Conservation (phyloP, 2,888 invertebrate species). For the Vanessa cardui region DNA sequence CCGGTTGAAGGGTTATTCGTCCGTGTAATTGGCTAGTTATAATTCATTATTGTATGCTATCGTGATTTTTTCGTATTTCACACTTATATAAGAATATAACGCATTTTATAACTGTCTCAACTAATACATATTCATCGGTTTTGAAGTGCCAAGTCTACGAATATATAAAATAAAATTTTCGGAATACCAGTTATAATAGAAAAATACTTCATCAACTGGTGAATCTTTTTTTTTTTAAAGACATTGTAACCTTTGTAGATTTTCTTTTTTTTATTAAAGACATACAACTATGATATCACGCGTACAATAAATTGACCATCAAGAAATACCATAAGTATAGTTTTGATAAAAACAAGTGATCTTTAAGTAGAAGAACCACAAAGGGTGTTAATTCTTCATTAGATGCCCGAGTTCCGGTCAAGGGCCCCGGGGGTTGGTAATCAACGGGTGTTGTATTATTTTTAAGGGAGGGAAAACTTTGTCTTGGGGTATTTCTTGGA, state of each 20-base stretch:
- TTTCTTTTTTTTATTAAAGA: too few species aligned
- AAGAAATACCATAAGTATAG: slow-evolving; percentile 1
- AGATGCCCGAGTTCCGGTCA: slow-evolving; percentile 70
- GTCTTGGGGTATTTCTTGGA: slow-evolving; percentile 19
- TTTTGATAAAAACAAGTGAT: not conserved
- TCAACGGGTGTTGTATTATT: slow-evolving; percentile 69
- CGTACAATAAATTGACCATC: not conserved
- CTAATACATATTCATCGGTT: too few species aligned
- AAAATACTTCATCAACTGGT: too few species aligned
- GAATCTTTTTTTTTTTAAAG: too few species aligned
- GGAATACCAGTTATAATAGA: too few species aligned
- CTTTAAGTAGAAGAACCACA: slow-evolving; percentile 51
- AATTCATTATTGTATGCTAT: slow-evolving; percentile 72
- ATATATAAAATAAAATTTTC: too few species aligned
- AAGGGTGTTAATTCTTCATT: slow-evolving; percentile 79
- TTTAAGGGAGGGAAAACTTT: slow-evolving; percentile 52
- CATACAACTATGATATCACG: not conserved
- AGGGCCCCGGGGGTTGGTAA: slow-evolving; percentile 72
- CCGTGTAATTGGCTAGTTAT: slow-evolving; percentile 80
- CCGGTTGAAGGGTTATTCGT: slow-evolving; percentile 73
- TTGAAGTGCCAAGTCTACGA: too few species aligned
- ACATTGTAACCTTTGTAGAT: too few species aligned
- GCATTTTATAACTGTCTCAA: not conserved
- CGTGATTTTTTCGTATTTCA: slow-evolving; percentile 60
- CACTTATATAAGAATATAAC: slow-evolving; percentile 37